Conservation (phyloP, 2,888 invertebrate species). For the Horisme vitalbata region DNA sequence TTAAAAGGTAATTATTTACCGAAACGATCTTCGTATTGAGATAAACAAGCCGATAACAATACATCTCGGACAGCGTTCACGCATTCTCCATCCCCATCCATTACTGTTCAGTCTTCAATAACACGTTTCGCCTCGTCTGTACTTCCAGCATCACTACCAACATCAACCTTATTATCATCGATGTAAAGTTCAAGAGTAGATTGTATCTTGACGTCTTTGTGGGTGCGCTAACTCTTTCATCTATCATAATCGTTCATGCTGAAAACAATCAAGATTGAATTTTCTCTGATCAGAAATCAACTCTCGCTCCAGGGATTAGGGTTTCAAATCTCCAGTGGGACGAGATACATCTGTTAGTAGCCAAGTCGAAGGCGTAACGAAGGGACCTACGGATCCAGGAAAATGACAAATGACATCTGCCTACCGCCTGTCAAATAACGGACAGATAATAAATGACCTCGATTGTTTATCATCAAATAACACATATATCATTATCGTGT, state of each 20-base stretch:
- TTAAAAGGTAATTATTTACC: slow-evolving; percentile 80
- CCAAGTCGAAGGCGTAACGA: slow-evolving; percentile 81
- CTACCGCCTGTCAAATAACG: slow-evolving; percentile 86
- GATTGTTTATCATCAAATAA: slow-evolving; percentile 85
- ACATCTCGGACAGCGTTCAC: slow-evolving; percentile 80
- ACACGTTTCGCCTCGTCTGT: slow-evolving; percentile 64
- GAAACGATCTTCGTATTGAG: slow-evolving; percentile 75
- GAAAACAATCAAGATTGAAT: slow-evolving; percentile 83
- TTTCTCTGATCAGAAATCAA: slow-evolving; percentile 45
- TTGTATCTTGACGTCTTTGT: slow-evolving; percentile 58
- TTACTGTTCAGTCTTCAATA: slow-evolving; percentile 82
- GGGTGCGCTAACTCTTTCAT: slow-evolving; percentile 83
- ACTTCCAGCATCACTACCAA: slow-evolving; percentile 37
- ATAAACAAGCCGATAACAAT: slow-evolving; percentile 81
- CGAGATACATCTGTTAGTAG: slow-evolving; percentile 70
- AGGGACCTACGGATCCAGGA: slow-evolving; percentile 82
- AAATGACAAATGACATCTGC: slow-evolving; percentile 88
- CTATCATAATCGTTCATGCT: slow-evolving; percentile 83
- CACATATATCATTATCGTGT: slow-evolving; percentile 82
- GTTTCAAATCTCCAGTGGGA: slow-evolving; percentile 40
- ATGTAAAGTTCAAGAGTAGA: slow-evolving; percentile 52
- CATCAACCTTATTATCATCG: slow-evolving; percentile 49
- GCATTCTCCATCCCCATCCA: slow-evolving; percentile 80
- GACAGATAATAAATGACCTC: slow-evolving; percentile 86
- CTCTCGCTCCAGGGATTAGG: slow-evolving; percentile 41